Conservation (phyloP, 2,888 invertebrate genomes). For the Dichetophora obliterata region DNA sequence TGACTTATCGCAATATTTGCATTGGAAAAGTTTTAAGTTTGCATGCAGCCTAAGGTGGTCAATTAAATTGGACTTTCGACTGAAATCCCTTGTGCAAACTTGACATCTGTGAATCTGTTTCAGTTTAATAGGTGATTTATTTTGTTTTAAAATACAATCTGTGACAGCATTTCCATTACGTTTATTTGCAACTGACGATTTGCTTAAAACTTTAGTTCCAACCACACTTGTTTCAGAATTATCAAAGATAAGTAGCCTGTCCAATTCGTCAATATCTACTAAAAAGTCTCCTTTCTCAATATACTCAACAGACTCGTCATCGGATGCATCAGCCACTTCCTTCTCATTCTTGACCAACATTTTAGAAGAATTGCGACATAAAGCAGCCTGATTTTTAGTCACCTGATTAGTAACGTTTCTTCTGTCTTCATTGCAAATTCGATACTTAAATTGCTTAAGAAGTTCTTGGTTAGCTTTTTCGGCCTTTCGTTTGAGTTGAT, state of each 20-base stretch:
- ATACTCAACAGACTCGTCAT: neutral
- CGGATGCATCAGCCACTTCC: neutral
- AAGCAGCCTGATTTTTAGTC: neutral
- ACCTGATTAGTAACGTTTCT: neutral
- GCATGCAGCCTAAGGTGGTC: conserved; percentile 56
- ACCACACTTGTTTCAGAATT: neutral
- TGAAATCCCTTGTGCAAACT: conserved; percentile 51
- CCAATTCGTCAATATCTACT: neutral
- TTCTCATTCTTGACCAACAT: neutral
- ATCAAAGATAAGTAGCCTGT: neutral
- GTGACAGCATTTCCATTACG: neutral
- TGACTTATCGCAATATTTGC: conserved; percentile 52
- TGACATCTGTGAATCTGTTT: conserved; percentile 45
- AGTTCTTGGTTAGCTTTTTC: conserved; percentile 38
- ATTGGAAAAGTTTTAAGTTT: conserved; percentile 53
- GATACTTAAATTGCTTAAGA: neutral
- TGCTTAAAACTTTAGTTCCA: neutral
- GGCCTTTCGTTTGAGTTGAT: conserved; percentile 45
- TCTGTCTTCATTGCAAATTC: neutral
- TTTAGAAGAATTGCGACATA: neutral
- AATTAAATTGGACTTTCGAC: conserved; percentile 51
- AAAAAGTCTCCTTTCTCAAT: neutral
- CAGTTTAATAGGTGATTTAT: neutral
- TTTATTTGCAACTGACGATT: neutral
- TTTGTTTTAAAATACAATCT: neutral